Percentiles rank a stretch among this genome's conserved stretches.
Conservation (phyloP, 2,888 invertebrate genomes). For the Stomorhina lunata region DNA sequence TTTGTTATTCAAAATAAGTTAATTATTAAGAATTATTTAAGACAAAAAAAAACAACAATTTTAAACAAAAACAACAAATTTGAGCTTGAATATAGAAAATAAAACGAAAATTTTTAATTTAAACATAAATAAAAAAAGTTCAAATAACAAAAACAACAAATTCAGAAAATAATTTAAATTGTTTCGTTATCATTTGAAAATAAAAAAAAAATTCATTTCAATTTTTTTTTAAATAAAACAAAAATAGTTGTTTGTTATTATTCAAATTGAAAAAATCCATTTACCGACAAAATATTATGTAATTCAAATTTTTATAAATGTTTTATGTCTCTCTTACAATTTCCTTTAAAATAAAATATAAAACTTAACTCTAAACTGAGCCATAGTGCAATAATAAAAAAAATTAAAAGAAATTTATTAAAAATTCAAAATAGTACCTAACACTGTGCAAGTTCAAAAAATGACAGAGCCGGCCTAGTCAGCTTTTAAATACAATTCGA, state of each 20-base stretch:
- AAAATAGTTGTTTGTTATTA: background rate
- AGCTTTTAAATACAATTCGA: too few species aligned
- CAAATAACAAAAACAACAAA: too few species aligned
- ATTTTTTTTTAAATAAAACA: background rate
- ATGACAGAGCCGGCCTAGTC: too few species aligned
- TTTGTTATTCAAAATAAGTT: slow-evolving; percentile 51
- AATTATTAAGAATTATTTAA: slow-evolving; percentile 55
- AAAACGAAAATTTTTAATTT: slow-evolving; percentile 17
- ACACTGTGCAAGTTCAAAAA: too few species aligned
- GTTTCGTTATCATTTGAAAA: background rate
- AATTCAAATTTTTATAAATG: background rate
- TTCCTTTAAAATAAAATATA: background rate
- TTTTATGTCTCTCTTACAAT: background rate
- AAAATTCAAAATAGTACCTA: too few species aligned
- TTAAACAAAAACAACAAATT: slow-evolving; percentile 19
- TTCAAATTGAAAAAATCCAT: background rate
- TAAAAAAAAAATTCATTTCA: background rate
- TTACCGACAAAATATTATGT: background rate
- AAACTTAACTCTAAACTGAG: background rate
- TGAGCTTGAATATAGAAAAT: slow-evolving; percentile 42
- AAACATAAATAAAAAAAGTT: too few species aligned
- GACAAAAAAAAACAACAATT: slow-evolving; percentile 19
- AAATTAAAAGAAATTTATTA: too few species aligned
- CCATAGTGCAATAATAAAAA: too few species aligned
- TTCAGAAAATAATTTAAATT: too few species aligned